These are phyloP conservation scores for Lepisosteus osseus DNA, from an alignment of 2,113 vertebrate genomes.

Conservation along the genomic window DNA sequence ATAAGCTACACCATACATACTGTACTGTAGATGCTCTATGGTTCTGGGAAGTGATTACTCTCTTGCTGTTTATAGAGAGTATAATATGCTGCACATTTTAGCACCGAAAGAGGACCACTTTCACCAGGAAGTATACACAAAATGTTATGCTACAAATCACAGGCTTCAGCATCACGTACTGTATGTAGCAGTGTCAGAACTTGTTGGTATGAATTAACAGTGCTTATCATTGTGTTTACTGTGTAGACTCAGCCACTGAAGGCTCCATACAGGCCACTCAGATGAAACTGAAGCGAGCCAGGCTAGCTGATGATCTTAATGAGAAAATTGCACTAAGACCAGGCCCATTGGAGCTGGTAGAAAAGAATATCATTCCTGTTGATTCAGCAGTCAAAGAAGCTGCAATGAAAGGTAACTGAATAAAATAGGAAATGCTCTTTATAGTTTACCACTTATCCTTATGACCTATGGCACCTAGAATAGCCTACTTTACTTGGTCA, in stretches of 20 bases:
- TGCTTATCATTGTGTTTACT: constrained; percentile 45
- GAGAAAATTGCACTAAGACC: constrained; percentile 87
- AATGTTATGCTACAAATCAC: constrained; percentile 27
- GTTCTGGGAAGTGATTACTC: background rate
- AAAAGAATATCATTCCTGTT: constrained; percentile 87
- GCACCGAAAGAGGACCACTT: constrained; percentile 4
- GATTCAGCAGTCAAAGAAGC: constrained; percentile 80
- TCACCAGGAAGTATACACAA: constrained; percentile 28
- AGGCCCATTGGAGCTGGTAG: constrained; percentile 84
- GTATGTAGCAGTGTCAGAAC: constrained; percentile 30
- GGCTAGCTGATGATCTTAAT: constrained; percentile 82
- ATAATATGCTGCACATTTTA: constrained; percentile 1
- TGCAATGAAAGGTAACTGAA: constrained; percentile 76
- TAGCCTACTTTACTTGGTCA: background rate
- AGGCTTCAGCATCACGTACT: constrained; percentile 15
- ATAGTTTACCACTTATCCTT: background rate
- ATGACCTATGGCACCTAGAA: background rate
- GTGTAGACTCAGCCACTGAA: constrained; percentile 71
- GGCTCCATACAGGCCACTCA: constrained; percentile 75
- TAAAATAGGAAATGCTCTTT: background rate
- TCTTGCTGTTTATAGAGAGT: constrained; percentile 11
- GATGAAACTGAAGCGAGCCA: constrained; percentile 85
- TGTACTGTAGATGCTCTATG: background rate
- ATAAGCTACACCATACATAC: background rate
- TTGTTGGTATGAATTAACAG: constrained; percentile 32